Conservation (phyloP, 1,140 invertebrate genomes). For the Lepeophtheirus salmonis region DNA sequence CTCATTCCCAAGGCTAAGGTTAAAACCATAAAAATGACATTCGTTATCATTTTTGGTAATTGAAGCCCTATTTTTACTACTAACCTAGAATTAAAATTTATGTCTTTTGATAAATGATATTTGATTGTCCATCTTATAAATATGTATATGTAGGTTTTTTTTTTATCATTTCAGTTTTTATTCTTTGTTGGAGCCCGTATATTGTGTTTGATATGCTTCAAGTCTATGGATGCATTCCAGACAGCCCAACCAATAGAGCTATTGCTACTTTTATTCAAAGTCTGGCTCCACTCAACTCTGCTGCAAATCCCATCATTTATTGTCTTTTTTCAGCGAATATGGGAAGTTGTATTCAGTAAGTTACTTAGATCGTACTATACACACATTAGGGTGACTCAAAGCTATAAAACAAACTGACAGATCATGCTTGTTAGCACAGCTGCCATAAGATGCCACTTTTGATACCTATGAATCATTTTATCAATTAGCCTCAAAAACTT, state of each 20-base stretch:
- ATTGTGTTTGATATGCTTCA: slow-evolving; percentile 79
- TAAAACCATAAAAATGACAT: slow-evolving; percentile 92
- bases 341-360: slow-evolving; percentile 30
- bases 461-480: too few relatives aligned
- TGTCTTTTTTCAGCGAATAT: slow-evolving; percentile 78
- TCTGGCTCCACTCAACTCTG: slow-evolving; percentile 73
- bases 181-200: slow-evolving; percentile 87
- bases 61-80: too few relatives aligned
- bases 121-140: too few relatives aligned
- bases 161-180: slow-evolving; percentile 54
- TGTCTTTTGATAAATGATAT: slow-evolving; percentile 10
- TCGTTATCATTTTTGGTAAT: slow-evolving; percentile 79
- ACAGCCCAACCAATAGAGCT: slow-evolving; percentile 55
- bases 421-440: too few relatives aligned
- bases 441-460: too few relatives aligned
- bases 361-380: background rate
- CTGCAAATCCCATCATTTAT: slow-evolving; percentile 85
- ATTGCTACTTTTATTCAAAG: slow-evolving; percentile 80
- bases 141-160: too few relatives aligned
- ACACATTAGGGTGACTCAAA: too few relatives aligned
- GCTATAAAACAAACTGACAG: too few relatives aligned
- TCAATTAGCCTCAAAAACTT: too few relatives aligned
- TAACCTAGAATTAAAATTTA: background rate
- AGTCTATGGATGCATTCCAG: slow-evolving; percentile 63
- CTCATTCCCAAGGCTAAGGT: slow-evolving; percentile 84